phyloP scores from a whole-genome alignment of 2,888 invertebrate species.

The Calliopum simillimum region DNA sequence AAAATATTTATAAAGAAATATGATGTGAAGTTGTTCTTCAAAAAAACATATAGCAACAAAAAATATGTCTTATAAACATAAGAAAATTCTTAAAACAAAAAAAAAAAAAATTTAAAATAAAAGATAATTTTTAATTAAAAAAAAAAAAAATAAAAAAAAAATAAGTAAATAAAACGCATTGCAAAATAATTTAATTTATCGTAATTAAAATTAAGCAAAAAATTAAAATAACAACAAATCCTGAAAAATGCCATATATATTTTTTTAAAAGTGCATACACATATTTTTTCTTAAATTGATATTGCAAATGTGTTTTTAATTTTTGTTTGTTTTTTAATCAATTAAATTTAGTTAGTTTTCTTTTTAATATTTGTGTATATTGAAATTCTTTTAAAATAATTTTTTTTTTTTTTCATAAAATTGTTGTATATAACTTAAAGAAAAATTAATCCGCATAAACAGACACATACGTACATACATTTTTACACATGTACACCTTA shows the following conservation, averaged over 20 bases:
- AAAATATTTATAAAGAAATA: neutral
- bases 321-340: neutral
- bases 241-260: conserved; percentile 34
- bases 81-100: conserved; percentile 5
- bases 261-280: conserved; percentile 27
- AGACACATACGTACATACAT: conserved; percentile 21
- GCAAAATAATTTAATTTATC: neutral
- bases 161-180: neutral
- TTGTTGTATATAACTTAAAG: conserved; percentile 31
- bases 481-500: neutral
- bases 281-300: conserved; percentile 16
- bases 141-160: conserved; percentile 17
- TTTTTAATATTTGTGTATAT: neutral
- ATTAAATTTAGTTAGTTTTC: neutral
- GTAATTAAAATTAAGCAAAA: conserved; percentile 16
- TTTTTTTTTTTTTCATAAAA: conserved; percentile 12
- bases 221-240: conserved; percentile 20
- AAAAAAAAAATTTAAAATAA: conserved; percentile 10
- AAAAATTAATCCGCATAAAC: conserved; percentile 15
- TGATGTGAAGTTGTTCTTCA: conserved; percentile 12
- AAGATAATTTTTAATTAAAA: conserved; percentile 31
- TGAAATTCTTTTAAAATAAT: neutral
- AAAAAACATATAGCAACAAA: conserved; percentile 23
- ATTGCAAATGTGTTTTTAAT: neutral
- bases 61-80: conserved; percentile 13